Percentiles rank a stretch among this genome's conserved stretches.
Evolutionary conservation across 1,140 invertebrate genomes (phyloP).

Genomic region (Procambarus clarkii): DNA sequence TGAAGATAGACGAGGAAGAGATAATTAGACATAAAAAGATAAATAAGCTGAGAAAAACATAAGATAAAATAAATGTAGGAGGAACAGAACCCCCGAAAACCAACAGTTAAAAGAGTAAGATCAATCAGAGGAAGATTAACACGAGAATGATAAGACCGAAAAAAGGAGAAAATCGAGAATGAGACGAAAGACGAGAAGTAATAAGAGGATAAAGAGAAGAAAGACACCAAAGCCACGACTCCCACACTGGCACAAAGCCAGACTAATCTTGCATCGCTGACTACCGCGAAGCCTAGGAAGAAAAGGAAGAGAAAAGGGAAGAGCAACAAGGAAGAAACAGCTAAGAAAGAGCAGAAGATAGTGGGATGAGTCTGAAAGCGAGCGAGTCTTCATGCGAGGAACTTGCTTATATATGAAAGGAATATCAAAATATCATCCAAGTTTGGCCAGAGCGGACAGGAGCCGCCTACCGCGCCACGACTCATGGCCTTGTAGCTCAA

Average conservation of each 20-base stretch:
- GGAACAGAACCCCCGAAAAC: too few relatives aligned
- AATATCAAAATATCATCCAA: not conserved
- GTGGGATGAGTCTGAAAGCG: too few relatives aligned
- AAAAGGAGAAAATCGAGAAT: not conserved
- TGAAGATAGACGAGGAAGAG: too few relatives aligned
- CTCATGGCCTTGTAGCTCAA: not conserved
- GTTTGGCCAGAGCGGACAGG: not conserved
- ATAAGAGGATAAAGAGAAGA: not conserved
- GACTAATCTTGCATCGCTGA: not conserved
- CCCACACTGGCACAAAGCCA: not conserved
- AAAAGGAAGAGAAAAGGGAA: too few relatives aligned
- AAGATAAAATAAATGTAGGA: too few relatives aligned
- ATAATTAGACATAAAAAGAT: too few relatives aligned
- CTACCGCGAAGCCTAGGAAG: not conserved
- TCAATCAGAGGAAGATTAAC: not conserved
- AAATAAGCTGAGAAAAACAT: too few relatives aligned
- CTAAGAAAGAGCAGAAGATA: too few relatives aligned
- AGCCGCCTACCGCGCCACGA: not conserved
- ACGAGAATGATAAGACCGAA: not conserved
- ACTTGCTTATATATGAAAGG: too few relatives aligned
- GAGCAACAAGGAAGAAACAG: too few relatives aligned
- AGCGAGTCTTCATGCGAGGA: not conserved
- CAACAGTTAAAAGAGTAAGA: too few relatives aligned
- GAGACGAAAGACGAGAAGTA: not conserved
- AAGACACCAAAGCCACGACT: not conserved